Evolutionary conservation across 2,797 vertebrate genomes (phyloP), one percentile per base, ranked within the genome.

Genomic region (Chelon auratus): DNA sequence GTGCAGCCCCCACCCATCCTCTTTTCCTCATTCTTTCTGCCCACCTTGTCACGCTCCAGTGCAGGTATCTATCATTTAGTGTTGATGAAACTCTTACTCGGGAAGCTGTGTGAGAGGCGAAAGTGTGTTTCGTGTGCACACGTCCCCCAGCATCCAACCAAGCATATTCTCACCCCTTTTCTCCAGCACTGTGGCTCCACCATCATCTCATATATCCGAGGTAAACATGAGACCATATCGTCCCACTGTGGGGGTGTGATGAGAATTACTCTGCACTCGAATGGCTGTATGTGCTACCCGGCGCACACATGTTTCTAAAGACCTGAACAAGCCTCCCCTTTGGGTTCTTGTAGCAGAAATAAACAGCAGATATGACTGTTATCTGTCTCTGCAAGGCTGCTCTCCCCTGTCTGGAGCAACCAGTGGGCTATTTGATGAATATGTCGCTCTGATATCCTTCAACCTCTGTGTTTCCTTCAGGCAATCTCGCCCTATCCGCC

Each of bases 391-490:
- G 73, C 62, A 68, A 33, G 72, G 71, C 78, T 76, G 65, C 72
- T 71, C 71, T 40, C 24, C 64, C 56, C 51, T 66, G 83, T 80
- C 78, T 72, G 75, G 69, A 72, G 65, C 68, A 42, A 70, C 67
- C 18, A 65, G 43, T 47, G 59, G 76, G 69, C 71, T 67, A 36
- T 77, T 86, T 80, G 81, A 93, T 90, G 80, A 89, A 87, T 85
- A 64, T 72, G 75, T 89, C 37, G 10, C 62, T 84, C 77, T 81
- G 83, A 90, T 88, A 84, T 90, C 81, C 74, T 90, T 86, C 82
- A 90, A 83, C 85, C 80, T 78, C 75, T 48, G 52, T 69, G 61
- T 78, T 87, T 84, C 80, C 84, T 80, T 68, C 53, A 67, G 66
- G 80, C 80, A 48, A 22, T 52, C 77, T 43, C 52, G 51, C 53